phyloP scores from a whole-genome alignment of 1,140 invertebrate genomes.

The Metopolophium dirhodum region DNA sequence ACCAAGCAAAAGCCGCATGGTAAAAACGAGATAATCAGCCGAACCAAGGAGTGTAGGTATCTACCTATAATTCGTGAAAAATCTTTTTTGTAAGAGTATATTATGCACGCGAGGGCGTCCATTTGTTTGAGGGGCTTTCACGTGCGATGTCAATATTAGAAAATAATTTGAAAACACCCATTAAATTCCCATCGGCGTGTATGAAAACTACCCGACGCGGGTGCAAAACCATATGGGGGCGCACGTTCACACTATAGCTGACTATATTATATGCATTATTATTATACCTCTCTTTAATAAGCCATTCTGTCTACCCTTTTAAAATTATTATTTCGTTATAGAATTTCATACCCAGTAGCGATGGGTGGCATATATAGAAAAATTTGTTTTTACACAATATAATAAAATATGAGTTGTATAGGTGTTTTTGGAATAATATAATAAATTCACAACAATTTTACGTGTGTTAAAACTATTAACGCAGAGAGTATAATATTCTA shows the following conservation, averaged over 20 bases:
- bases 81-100: background rate
- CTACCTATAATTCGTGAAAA: background rate
- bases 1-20: background rate
- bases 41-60: background rate
- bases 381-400: constrained; percentile 1
- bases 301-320: background rate
- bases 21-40: background rate
- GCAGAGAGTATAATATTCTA: too few species aligned
- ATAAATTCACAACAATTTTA: background rate
- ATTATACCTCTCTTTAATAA: constrained; percentile 4
- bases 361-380: background rate
- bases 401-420: background rate
- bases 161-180: constrained; percentile 48
- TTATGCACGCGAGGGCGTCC: background rate
- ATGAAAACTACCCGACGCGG: constrained; percentile 25
- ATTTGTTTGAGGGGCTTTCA: background rate
- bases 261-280: background rate
- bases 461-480: too few species aligned
- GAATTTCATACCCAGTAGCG: background rate
- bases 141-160: constrained; percentile 19
- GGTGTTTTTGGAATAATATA: background rate
- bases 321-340: background rate
- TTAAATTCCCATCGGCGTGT: constrained; percentile 48
- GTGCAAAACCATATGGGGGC: constrained; percentile 38
- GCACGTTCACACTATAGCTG: constrained; percentile 18